A percentile compares a stretch with the other conserved stretches of the same genome.
These are phyloP conservation scores for Triplophysa siluroides DNA, from an alignment of 2,113 vertebrate species.

Conservation along the genomic window DNA sequence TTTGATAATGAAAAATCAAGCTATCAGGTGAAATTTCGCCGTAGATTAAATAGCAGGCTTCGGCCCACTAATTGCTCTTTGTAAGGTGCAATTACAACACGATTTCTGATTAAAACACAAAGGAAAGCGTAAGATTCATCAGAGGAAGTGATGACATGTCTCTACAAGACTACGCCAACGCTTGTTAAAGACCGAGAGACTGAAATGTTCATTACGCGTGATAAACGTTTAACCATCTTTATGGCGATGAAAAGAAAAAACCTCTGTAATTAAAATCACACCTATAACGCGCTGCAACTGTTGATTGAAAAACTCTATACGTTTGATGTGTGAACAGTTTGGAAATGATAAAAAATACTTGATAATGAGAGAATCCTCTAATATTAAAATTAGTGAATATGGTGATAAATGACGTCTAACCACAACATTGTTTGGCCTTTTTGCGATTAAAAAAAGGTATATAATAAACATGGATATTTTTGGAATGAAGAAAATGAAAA, in stretches of 20 bases:
- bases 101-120: conserved; percentile 55
- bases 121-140: conserved; percentile 50
- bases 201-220: conserved; percentile 19
- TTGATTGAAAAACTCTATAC: conserved; percentile 1
- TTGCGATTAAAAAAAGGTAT: no score
- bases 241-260: conserved; percentile 7
- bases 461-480: no score
- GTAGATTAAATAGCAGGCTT: conserved; percentile 55
- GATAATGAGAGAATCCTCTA: no score
- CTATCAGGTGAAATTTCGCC: conserved; percentile 49
- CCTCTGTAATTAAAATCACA: conserved; percentile 11
- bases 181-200: conserved; percentile 19
- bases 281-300: background rate
- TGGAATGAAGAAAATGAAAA: no score
- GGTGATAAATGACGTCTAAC: no score
- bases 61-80: conserved; percentile 55
- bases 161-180: background rate
- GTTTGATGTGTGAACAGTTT: no score
- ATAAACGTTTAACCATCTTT: conserved; percentile 7
- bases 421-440: no score
- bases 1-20: conserved; percentile 56
- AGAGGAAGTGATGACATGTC: conserved; percentile 22
- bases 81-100: conserved; percentile 58
- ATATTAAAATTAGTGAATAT: no score
- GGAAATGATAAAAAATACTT: no score